Evolutionary conservation across 35 echinoderm and acorn worm genomes (phyloP).

Genomic region (Hemicentrotus pulcherrimus): DNA sequence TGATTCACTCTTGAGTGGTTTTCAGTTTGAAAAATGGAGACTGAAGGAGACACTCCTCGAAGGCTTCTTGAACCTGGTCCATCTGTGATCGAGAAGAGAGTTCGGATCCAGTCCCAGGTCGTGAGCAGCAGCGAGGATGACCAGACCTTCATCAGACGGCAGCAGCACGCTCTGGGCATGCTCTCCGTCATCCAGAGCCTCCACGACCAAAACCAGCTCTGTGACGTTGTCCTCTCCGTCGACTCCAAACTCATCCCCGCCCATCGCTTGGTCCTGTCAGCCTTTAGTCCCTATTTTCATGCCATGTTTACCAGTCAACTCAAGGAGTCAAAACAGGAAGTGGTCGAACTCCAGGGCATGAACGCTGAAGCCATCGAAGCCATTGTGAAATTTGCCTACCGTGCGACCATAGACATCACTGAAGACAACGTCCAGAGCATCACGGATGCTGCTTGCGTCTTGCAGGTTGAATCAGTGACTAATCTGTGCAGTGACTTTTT

Average conservation of each 20-base stretch:
- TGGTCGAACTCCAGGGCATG: slow-evolving; percentile 68
- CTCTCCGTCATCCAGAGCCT: slow-evolving; percentile 70
- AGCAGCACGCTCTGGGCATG: slow-evolving; percentile 72
- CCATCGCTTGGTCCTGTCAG: slow-evolving; percentile 84
- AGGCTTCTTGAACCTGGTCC: not conserved
- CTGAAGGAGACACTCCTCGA: not conserved
- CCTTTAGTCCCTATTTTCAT: slow-evolving; percentile 93
- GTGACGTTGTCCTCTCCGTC: slow-evolving; percentile 85
- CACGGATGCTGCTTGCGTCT: slow-evolving; percentile 76
- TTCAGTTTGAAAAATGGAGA: not conserved
- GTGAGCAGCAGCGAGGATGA: slow-evolving; percentile 84
- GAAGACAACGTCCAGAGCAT: slow-evolving; percentile 88
- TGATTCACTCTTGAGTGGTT: not conserved
- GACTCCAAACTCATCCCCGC: slow-evolving; percentile 72
- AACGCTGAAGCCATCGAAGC: slow-evolving; percentile 71
- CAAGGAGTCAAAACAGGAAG: slow-evolving; percentile 71
- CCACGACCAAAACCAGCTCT: slow-evolving; percentile 64
- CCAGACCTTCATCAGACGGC: slow-evolving; percentile 61
- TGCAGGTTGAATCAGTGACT: slow-evolving; percentile 84
- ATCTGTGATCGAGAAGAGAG: not conserved
- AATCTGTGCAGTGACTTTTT: slow-evolving; percentile 78
- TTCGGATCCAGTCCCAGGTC: slow-evolving; percentile 65
- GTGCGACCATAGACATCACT: slow-evolving; percentile 72
- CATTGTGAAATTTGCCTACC: slow-evolving; percentile 89
- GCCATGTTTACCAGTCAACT: slow-evolving; percentile 98